Percentiles rank a stretch among this genome's conserved stretches.
These are phyloP conservation scores for Ochlodes sylvanus DNA, from an alignment of 2,888 invertebrate species.

Conservation along the genomic window DNA sequence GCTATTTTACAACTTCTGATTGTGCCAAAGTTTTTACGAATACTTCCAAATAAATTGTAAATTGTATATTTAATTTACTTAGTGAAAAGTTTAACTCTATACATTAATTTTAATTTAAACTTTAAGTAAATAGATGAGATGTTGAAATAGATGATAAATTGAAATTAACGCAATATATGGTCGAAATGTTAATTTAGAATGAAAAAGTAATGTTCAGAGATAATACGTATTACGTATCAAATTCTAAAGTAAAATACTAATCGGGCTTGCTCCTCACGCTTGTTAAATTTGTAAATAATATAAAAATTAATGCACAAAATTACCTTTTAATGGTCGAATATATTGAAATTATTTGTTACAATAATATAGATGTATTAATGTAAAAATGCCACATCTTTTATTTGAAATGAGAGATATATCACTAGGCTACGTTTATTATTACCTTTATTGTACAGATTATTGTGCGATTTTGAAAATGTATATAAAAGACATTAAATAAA, in stretches of 20 bases:
- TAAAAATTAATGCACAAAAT: conserved; percentile 70
- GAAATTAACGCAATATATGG: neutral
- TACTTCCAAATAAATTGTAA: conserved; percentile 38
- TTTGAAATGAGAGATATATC: conserved; percentile 74
- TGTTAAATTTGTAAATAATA: conserved; percentile 69
- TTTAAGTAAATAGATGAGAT: conserved; percentile 21
- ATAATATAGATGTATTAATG: conserved; percentile 61
- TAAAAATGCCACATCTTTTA: conserved; percentile 74
- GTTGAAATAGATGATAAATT: conserved; percentile 16
- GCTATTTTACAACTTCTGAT: conserved; percentile 51
- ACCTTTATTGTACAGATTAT: conserved; percentile 71
- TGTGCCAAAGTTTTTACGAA: conserved; percentile 65
- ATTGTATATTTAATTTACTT: conserved; percentile 10
- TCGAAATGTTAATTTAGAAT: conserved; percentile 8
- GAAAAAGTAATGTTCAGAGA: conserved; percentile 11
- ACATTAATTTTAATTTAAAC: conserved; percentile 21
- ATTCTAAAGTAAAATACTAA: conserved; percentile 36
- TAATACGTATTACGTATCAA: conserved; percentile 23
- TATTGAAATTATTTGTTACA: conserved; percentile 62
- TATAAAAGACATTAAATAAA: conserved; percentile 75
- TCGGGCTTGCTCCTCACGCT: conserved; percentile 80
- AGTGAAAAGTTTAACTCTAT: conserved; percentile 3
- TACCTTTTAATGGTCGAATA: conserved; percentile 59
- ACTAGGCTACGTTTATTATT: conserved; percentile 60
- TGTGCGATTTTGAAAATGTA: conserved; percentile 76